Base-by-base conservation (phyloP, 2,113 vertebrate genomes). In the Zootoca vivipara region DNA sequence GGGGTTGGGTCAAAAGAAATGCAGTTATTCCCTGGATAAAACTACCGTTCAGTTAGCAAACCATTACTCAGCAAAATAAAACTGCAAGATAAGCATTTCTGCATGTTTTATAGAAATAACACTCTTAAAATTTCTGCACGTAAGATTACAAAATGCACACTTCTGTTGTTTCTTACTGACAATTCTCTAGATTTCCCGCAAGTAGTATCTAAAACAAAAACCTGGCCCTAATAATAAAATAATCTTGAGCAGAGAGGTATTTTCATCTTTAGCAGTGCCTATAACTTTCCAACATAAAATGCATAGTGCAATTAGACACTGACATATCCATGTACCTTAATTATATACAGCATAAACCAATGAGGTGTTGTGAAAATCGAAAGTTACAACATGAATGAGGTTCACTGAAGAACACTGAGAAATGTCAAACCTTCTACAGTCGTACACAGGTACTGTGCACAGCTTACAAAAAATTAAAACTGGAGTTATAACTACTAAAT, bases 281-380 rank as follows among this genome's bases (percentile, higher is more conserved):
- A 67, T 86, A 91, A 79, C 35, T 92, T 91, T 92, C 87, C 91
- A 93, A 87, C 0, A 0, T 89, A 90, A 78, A 85, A 22, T 81
- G 92, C 85, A 92, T 89, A 86, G 73, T 84, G 33, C 89, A 91
- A 91, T 82, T 82, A 89, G 83, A 88, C 89, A 90, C 79, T 92
- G 92, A 85, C 85, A 89, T 46, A 87, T 89, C 67, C 77, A 72
- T 42, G 52, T 90, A 81, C 33, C 83, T 90, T 46, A 96, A 92
- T 94, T 94, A 95, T 64, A 90, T 94, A 89, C 72, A 86, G 67
- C 92, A 90, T 42, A 93, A 94, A 93, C 79, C 79, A 91, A 93
- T 83, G 90, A 89, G 91, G 82, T 90, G 88, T 75, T 91, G 90
- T 90, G 85, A 92, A 94, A 95, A 0, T 0, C 69, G 42, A 89